These are phyloP conservation scores for Brachypalpus laphriformis DNA, from an alignment of 2,888 invertebrate genomes.

Conservation along the genomic window DNA sequence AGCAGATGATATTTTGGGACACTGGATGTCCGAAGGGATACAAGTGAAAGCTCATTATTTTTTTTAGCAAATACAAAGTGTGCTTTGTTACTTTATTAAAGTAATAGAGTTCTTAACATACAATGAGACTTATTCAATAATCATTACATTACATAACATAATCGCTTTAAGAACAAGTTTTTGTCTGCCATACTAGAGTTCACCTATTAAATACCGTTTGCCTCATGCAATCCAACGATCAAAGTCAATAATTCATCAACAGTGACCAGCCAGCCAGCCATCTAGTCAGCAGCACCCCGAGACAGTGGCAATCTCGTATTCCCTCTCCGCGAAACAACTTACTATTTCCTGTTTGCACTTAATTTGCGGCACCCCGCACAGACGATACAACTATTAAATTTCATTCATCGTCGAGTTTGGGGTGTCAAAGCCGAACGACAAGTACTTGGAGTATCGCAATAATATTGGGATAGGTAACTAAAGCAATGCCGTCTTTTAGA, in stretches of 20 bases:
- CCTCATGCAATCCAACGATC: background rate
- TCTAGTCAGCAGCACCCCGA: slow-evolving; percentile 8
- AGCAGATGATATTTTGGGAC: no score
- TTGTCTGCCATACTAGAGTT: background rate
- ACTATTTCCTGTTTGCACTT: slow-evolving; percentile 47
- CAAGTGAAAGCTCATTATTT: no score
- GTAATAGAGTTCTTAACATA: no score
- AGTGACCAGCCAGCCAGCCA: slow-evolving; percentile 5
- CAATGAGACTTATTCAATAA: no score
- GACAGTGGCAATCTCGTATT: slow-evolving; percentile 21
- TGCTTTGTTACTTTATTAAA: no score
- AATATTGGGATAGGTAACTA: slow-evolving; percentile 59
- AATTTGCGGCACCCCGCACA: slow-evolving; percentile 19
- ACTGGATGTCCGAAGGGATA: no score
- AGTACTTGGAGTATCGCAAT: slow-evolving; percentile 11
- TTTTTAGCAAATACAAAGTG: no score
- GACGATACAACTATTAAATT: slow-evolving; percentile 52
- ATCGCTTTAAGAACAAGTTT: background rate
- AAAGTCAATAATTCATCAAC: slow-evolving; percentile 2
- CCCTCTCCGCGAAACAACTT: background rate
- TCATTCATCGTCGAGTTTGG: slow-evolving; percentile 43
- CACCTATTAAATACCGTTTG: background rate
- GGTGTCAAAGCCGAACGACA: slow-evolving; percentile 21
- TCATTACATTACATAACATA: background rate
- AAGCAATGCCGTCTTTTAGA: background rate